Evolutionary conservation across 2,797 vertebrate species (phyloP).

Genomic region (Aselliscus stoliczkanus): DNA sequence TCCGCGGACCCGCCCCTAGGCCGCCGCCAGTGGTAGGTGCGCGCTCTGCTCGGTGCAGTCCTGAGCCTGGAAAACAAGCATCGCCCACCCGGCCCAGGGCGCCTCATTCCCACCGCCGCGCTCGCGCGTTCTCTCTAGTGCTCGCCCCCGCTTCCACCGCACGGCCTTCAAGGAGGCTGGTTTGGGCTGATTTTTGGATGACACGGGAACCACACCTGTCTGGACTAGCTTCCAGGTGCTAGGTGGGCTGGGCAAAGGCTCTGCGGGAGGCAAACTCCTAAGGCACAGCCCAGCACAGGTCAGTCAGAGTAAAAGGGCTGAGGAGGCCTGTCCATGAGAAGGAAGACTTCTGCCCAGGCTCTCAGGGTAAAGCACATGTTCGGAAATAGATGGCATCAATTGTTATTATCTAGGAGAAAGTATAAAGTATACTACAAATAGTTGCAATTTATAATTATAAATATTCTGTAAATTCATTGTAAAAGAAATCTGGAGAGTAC

Average conservation of each 20-base stretch:
- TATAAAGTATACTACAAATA: too few species aligned
- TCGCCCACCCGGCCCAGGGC: rapidly evolving
- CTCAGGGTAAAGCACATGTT: not conserved
- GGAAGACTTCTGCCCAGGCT: not conserved
- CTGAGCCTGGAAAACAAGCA: rapidly evolving
- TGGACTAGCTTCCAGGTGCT: not conserved
- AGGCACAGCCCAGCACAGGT: not conserved
- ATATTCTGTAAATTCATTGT: not conserved
- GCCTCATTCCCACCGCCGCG: too few species aligned
- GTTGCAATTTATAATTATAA: not conserved
- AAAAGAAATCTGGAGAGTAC: not conserved
- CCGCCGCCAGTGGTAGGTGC: rapidly evolving
- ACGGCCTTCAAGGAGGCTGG: not conserved
- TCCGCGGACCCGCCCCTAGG: not conserved
- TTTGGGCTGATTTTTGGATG: not conserved
- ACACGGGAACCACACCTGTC: not conserved
- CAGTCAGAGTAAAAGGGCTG: not conserved
- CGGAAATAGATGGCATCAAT: not conserved
- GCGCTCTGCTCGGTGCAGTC: rapidly evolving
- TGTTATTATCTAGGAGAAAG: not conserved
- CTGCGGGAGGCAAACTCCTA: not conserved
- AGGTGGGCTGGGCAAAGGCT: not conserved
- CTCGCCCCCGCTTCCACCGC: not conserved
- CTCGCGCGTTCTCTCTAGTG: too few species aligned
- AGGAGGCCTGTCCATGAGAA: not conserved